Percentiles rank a stretch among this genome's conserved stretches.
Evolutionary conservation across 2,888 invertebrate genomes (phyloP).

Genomic region (Drosophila barbarae): DNA sequence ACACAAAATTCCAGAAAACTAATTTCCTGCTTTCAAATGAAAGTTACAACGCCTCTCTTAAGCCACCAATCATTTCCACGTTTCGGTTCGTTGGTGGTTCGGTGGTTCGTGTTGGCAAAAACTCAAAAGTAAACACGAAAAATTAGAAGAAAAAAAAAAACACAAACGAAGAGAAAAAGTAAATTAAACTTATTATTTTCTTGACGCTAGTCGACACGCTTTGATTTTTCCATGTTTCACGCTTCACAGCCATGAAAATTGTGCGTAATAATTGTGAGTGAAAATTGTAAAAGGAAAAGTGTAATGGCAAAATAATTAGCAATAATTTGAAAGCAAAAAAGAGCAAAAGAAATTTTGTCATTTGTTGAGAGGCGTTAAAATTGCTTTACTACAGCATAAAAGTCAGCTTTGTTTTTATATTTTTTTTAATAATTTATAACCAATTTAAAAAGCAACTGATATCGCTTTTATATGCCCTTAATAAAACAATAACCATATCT

Average conservation of each 20-base stretch:
- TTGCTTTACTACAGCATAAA: background rate
- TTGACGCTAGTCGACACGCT: slow-evolving; percentile 12
- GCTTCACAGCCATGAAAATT: slow-evolving; percentile 31
- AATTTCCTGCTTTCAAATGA: slow-evolving; percentile 46
- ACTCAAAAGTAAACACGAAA: slow-evolving; percentile 25
- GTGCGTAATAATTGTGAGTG: slow-evolving; percentile 23
- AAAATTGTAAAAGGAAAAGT: slow-evolving; percentile 5
- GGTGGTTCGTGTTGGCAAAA: slow-evolving; percentile 23
- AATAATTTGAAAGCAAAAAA: slow-evolving; percentile 13
- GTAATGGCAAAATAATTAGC: slow-evolving; percentile 12
- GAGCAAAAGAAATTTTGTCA: slow-evolving; percentile 1
- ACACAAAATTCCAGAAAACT: background rate
- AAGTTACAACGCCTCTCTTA: slow-evolving; percentile 27
- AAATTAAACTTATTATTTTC: slow-evolving; percentile 34
- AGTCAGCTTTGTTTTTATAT: background rate
- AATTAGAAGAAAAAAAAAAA: slow-evolving; percentile 16
- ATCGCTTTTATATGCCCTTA: background rate
- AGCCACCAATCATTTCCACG: slow-evolving; percentile 8
- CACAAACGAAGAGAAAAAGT: slow-evolving; percentile 3
- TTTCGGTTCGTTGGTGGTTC: slow-evolving; percentile 30
- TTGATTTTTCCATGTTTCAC: slow-evolving; percentile 35
- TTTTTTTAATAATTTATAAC: background rate
- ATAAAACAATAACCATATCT: slow-evolving; percentile 1
- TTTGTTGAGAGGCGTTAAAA: background rate
- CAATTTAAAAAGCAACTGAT: background rate